Conservation (phyloP, 2,888 invertebrate genomes). For the Brachynemurus nebulosus region DNA sequence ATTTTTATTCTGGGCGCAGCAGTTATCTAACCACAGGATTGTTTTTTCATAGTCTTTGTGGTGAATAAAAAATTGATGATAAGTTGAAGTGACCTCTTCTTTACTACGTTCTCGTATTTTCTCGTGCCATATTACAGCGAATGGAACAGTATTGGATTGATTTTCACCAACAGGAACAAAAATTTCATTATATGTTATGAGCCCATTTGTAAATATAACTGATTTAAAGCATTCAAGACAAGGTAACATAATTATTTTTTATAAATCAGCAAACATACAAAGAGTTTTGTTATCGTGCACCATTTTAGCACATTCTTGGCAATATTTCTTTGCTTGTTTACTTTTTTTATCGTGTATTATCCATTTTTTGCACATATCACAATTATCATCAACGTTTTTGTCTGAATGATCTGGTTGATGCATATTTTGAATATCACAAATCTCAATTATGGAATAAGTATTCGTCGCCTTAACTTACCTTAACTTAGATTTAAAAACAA, state of each 20-base stretch:
- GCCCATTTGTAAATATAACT: neutral
- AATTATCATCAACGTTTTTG: neutral
- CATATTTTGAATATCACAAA: neutral
- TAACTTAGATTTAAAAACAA: no score
- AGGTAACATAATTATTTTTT: neutral
- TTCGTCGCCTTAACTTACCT: no score
- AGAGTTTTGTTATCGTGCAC: neutral
- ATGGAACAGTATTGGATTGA: neutral
- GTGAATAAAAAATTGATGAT: conserved; percentile 2
- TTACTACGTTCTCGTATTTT: conserved; percentile 2
- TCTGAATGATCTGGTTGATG: neutral
- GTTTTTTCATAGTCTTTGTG: conserved; percentile 14
- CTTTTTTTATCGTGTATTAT: neutral
- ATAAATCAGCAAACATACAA: neutral
- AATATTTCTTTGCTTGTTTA: neutral
- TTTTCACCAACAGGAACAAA: neutral
- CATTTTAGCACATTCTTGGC: neutral
- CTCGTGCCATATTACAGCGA: neutral
- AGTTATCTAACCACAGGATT: conserved; percentile 18
- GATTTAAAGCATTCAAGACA: neutral
- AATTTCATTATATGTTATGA: neutral
- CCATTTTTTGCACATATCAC: neutral
- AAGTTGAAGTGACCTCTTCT: conserved; percentile 1
- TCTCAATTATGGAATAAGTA: no score
- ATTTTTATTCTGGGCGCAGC: conserved; percentile 15